phyloP scores from a whole-genome alignment of 1,140 invertebrate genomes.

The Elymnias hypermnestra region DNA sequence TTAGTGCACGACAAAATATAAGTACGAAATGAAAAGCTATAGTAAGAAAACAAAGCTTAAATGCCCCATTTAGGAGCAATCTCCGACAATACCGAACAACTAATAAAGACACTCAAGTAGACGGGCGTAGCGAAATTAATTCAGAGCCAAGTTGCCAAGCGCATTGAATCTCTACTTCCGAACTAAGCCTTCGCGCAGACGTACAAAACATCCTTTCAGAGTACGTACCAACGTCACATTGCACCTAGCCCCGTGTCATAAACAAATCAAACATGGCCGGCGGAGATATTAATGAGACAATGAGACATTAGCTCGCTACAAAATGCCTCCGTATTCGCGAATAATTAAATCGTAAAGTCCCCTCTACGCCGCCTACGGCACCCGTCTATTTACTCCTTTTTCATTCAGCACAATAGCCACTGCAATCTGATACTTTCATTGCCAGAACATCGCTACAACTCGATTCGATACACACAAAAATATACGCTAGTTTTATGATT shows the following conservation, averaged over 20 bases:
- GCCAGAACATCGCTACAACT: constrained; percentile 42
- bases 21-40: too few species aligned
- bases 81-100: constrained; percentile 11
- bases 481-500: constrained; percentile 10
- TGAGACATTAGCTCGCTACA: constrained; percentile 74
- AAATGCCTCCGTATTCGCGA: constrained; percentile 74
- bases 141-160: constrained; percentile 22
- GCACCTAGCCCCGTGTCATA: constrained; percentile 63
- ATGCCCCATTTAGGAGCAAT: constrained; percentile 1
- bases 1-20: too few species aligned
- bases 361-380: constrained; percentile 68
- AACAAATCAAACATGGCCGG: constrained; percentile 74
- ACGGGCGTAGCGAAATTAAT: constrained; percentile 31
- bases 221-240: constrained; percentile 29
- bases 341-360: constrained; percentile 76
- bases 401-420: constrained; percentile 73
- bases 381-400: constrained; percentile 74
- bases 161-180: constrained; percentile 38
- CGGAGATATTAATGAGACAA: constrained; percentile 75
- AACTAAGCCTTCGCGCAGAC: constrained; percentile 26
- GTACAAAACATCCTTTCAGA: constrained; percentile 29
- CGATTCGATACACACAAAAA: constrained; percentile 13
- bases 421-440: constrained; percentile 51
- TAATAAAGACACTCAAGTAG: constrained; percentile 26
- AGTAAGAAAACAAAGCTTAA: not conserved